Percentiles rank a stretch among this genome's conserved stretches.
Evolutionary conservation across 2,888 invertebrate species (phyloP).

Genomic region (Folsomia candida): DNA sequence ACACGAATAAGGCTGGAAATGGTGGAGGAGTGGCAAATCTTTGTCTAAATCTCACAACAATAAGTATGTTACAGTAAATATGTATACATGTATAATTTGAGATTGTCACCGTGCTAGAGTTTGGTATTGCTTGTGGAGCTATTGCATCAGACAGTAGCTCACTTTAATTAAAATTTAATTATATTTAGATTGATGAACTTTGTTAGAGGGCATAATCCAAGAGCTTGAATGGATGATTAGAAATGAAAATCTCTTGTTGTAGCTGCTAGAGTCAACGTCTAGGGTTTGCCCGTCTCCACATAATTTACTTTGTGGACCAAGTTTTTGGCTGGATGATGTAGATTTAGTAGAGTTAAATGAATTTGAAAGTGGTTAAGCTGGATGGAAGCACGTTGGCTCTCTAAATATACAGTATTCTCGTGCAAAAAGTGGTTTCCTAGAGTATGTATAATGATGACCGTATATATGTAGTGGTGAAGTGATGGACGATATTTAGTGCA

Average conservation of each 20-base stretch:
- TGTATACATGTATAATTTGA: not conserved
- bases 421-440: too few species aligned
- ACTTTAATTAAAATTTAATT: not conserved
- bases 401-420: too few species aligned
- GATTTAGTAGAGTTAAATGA: not conserved
- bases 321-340: not conserved
- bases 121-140: too few species aligned
- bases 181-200: not conserved
- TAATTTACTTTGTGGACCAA: not conserved
- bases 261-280: too few species aligned
- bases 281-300: not conserved
- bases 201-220: not conserved
- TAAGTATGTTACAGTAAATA: conserved; percentile 8
- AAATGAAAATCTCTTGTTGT: not conserved
- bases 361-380: not conserved
- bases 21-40: conserved; percentile 5
- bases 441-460: too few species aligned
- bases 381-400: not conserved
- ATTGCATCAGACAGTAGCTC: too few species aligned
- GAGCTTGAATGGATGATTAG: not conserved
- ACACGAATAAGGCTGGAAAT: not conserved
- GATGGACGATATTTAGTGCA: not conserved
- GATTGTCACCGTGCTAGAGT: not conserved
- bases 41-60: conserved; percentile 4
- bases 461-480: too few species aligned